Conservation (phyloP, 2,113 vertebrate genomes). For the Campylorhamphus procurvoides region DNA sequence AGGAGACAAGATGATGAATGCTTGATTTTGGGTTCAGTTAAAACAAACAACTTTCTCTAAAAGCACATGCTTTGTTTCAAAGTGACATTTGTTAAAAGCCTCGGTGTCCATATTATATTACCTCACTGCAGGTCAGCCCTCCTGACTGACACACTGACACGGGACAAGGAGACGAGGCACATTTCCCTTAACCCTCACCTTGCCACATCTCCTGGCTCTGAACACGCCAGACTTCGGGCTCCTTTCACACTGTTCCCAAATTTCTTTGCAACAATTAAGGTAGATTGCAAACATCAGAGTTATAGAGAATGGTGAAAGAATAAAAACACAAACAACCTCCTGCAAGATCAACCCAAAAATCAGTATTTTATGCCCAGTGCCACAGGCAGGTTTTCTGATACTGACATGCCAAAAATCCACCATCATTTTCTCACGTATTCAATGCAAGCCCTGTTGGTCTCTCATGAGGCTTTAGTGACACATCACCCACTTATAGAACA, state of each 20-base stretch:
- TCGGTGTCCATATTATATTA: background rate
- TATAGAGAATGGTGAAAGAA: background rate
- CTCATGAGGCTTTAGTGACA: background rate
- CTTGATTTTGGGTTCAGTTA: conserved; percentile 18
- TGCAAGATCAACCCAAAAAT: background rate
- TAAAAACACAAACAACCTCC: fast-evolving
- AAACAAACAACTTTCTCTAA: conserved; percentile 58
- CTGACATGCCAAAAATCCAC: background rate
- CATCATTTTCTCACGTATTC: background rate
- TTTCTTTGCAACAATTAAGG: background rate
- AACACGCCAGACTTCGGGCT: background rate
- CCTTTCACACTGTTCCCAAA: background rate
- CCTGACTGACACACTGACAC: background rate
- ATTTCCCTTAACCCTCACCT: background rate
- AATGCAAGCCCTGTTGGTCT: background rate
- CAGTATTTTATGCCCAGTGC: background rate
- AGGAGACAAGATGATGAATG: background rate
- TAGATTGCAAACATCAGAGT: background rate
- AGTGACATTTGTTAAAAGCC: conserved; percentile 23
- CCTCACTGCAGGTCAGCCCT: conserved; percentile 5
- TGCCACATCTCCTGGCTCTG: background rate
- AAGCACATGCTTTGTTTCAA: conserved; percentile 38
- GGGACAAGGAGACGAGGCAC: background rate
- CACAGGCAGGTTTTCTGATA: background rate
- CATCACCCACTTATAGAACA: background rate